phyloP scores from a whole-genome alignment of 2,888 invertebrate species.

The Tupiocoris notatus region DNA sequence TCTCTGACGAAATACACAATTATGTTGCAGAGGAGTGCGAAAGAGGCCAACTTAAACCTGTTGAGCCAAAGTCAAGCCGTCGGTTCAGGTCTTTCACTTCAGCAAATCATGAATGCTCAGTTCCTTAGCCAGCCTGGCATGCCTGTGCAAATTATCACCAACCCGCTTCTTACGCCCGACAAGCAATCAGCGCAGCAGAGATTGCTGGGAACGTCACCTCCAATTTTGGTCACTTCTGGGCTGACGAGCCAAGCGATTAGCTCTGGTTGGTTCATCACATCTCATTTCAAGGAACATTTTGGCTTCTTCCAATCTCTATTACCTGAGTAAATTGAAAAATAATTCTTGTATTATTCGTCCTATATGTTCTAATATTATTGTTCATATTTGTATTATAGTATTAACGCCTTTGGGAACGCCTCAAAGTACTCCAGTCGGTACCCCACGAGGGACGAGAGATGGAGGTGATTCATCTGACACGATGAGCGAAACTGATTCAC shows the following conservation, averaged over 20 bases:
- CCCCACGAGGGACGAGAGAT: conserved; percentile 54
- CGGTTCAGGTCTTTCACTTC: conserved; percentile 45
- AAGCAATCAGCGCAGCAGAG: conserved; percentile 43
- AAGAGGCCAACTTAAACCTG: conserved; percentile 48
- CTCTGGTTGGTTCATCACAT: conserved; percentile 28
- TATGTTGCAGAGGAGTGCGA: conserved; percentile 46
- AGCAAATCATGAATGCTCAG: conserved; percentile 47
- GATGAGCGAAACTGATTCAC: conserved; percentile 57
- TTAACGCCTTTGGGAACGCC: conserved; percentile 50
- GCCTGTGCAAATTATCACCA: conserved; percentile 44
- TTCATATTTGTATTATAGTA: conserved; percentile 27
- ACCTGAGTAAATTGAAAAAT: background rate
- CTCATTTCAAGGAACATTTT: too few relatives aligned
- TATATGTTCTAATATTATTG: too few relatives aligned
- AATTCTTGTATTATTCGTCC: too few relatives aligned
- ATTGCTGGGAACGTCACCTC: conserved; percentile 38
- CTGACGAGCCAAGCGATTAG: conserved; percentile 40
- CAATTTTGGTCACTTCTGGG: conserved; percentile 39
- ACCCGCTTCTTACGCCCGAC: conserved; percentile 41
- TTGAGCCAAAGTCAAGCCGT: conserved; percentile 42
- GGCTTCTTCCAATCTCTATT: too few relatives aligned
- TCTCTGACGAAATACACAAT: background rate
- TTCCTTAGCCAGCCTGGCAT: conserved; percentile 46
- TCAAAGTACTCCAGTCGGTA: conserved; percentile 53
- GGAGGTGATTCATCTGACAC: conserved; percentile 56